Base-by-base conservation (phyloP, 1,140 invertebrate genomes). In the Lerema accius region DNA sequence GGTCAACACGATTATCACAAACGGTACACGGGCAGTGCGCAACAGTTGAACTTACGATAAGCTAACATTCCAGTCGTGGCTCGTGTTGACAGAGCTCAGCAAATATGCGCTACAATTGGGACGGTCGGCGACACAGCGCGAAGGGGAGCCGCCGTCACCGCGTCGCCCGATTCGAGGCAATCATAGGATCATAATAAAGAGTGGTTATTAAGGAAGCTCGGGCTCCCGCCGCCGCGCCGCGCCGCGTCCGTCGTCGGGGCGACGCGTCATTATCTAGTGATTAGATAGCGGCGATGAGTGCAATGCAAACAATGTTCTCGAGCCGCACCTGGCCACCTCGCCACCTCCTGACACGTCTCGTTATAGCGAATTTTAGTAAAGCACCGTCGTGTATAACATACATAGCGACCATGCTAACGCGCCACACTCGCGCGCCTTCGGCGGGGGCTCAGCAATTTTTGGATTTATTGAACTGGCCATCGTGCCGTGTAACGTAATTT, bases 1-100 rank as follows among this genome's bases (percentile, higher is more conserved):
- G 23, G 37, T 53, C 50, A 13, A 55, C 50, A 42, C 37, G 50
- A 39, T 40, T 40, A 55, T 55, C 50, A 19, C 32, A 35, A 26
- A 19, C 50, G 37, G 14, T 53, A 11, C 49, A 1, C 17, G 1
- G 11, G 50, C 19, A 23, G 19, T 37, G 35, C 1, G 50, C 50
- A 55, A 55, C 50, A 53, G 50, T 53, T 53, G 37, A 39, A 42
- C 17, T 26, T 11, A 40, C 26, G 50, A 53, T 53, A 53, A 53
- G 50, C 17, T 42, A 7, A 42, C 50, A 55, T 55, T 55, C 50
- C 50, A 40, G 23, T 55, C 40, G 50, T 40, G 23, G 49, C 15
- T 26, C 35, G 26, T 55, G 51, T 55, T 55, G 37, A 42, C 40
- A 16, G 51, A 42, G 51, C 51, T 55, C 51, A 13, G 51, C 51